Evolutionary conservation across 2,797 vertebrate species (phyloP).

Genomic region (Syngnathus acus): DNA sequence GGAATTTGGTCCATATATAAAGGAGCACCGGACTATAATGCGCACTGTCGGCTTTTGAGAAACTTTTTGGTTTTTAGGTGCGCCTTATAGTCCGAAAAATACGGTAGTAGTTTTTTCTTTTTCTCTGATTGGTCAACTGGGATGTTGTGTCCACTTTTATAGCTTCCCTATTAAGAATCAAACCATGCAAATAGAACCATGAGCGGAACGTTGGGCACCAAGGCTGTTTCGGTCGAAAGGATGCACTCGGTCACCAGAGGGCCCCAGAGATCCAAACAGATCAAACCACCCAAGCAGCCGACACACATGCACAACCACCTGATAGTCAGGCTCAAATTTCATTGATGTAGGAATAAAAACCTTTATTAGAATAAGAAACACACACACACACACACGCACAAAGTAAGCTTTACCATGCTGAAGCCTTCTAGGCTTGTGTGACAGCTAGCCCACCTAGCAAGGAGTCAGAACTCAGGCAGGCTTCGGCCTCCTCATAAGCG

Average conservation of each 20-base stretch:
- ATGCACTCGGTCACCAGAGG: slow-evolving; percentile 29
- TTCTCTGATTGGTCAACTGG: neutral
- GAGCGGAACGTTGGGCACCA: neutral
- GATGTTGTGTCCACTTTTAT: neutral
- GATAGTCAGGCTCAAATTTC: neutral
- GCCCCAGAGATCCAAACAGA: slow-evolving; percentile 20
- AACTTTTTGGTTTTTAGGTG: too few relatives aligned
- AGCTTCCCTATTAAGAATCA: neutral
- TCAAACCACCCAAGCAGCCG: neutral
- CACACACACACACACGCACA: slow-evolving; percentile 9
- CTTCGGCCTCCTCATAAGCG: slow-evolving; percentile 63
- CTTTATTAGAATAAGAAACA: slow-evolving; percentile 6
- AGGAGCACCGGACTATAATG: too few relatives aligned
- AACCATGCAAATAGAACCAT: slow-evolving; percentile 1
- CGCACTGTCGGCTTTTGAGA: too few relatives aligned
- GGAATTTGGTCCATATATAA: too few relatives aligned
- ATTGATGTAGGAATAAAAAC: neutral
- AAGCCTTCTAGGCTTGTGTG: slow-evolving; percentile 72
- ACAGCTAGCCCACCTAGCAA: slow-evolving; percentile 83
- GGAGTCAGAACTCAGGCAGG: slow-evolving; percentile 75
- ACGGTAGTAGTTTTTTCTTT: neutral
- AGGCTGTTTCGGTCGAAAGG: neutral
- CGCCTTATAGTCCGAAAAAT: too few relatives aligned
- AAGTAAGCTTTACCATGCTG: slow-evolving; percentile 69
- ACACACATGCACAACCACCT: slow-evolving; percentile 1